Evolutionary conservation across 2,797 vertebrate genomes (phyloP), one percentile per base, ranked within the genome.

Genomic region (Phylloscopus collybita): DNA sequence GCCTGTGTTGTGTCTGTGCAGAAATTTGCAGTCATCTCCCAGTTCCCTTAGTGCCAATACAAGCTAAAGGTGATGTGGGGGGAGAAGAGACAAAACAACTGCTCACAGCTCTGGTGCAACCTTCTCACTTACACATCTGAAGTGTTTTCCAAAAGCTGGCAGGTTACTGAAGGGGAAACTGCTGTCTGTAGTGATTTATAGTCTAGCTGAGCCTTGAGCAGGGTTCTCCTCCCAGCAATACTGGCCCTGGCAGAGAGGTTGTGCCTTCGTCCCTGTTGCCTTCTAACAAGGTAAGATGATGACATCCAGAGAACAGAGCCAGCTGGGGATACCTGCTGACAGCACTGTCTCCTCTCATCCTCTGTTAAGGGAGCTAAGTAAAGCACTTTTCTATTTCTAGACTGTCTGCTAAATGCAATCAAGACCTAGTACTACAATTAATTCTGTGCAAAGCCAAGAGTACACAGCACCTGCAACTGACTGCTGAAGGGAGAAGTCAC

Each of bases 1-100:
- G 32, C 34, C 64, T 67, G 34, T 0, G 0, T 0, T 50, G 10
- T 64, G 38, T 0, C 0, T 10, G 1, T 16, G 26, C n/a, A 45
- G 69, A 70, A 83, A 70, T 45, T 74, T 16, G 4, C 32, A 57
- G 38, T 23, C 42, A 60, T 34, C 36, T 70, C 40, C 61, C 49
- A 61, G 34, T 54, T 83, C 44, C 61, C 36, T 1, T 0, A 22
- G 67, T 15, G 26, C 29, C 34, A 50, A 36, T 16, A 44, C 29
- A 62, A 62, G 50, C 42, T 47, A 65, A 34, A 72, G 42, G 30
- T 1, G 0, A 61, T 7, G 11, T 26, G 13, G 15, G n/a, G 47
- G n/a, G 72, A 29, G 38, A 83, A 83, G 30, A 72, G 25, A 56
- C 27, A 69, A 54, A 95, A 50, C 42, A 38, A 44, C 10, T 3